Conservation (phyloP, 1,140 invertebrate genomes). For the Drosophila nebulosa region DNA sequence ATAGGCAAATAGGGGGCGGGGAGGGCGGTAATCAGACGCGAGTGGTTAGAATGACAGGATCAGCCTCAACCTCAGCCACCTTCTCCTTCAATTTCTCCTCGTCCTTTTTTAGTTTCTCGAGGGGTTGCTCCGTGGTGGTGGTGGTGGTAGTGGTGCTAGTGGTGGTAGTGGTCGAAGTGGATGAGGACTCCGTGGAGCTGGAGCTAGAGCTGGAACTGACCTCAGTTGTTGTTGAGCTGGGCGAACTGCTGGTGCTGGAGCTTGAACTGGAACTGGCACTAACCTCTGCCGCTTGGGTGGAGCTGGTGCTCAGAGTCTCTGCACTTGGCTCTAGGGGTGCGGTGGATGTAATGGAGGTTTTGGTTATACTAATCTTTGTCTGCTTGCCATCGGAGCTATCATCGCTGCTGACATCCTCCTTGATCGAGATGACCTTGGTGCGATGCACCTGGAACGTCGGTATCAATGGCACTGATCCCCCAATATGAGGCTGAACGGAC, state of each 20-base stretch:
- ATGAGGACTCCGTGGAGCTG: neutral
- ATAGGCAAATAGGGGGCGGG: neutral
- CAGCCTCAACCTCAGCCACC: slow-evolving; percentile 77
- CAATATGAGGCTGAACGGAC: slow-evolving; percentile 64
- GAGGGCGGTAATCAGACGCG: slow-evolving; percentile 46
- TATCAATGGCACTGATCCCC: slow-evolving; percentile 47
- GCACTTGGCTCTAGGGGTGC: slow-evolving; percentile 49
- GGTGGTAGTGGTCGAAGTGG: neutral
- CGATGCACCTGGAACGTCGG: slow-evolving; percentile 73
- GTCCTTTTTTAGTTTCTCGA: slow-evolving; percentile 59
- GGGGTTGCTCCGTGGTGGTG: slow-evolving; percentile 48
- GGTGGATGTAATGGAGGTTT: slow-evolving; percentile 67
- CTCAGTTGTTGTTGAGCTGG: slow-evolving; percentile 8
- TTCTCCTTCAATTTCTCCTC: slow-evolving; percentile 79
- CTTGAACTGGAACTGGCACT: slow-evolving; percentile 4
- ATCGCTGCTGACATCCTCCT: slow-evolving; percentile 56
- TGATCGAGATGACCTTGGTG: slow-evolving; percentile 64
- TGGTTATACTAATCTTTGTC: slow-evolving; percentile 71
- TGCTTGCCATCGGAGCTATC: slow-evolving; percentile 62
- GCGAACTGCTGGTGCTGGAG: slow-evolving; percentile 11
- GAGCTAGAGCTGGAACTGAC: slow-evolving; percentile 19
- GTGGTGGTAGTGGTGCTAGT: slow-evolving; percentile 1
- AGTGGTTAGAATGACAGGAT: slow-evolving; percentile 70
- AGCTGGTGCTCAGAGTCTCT: slow-evolving; percentile 26
- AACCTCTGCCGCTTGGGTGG: neutral